These are phyloP conservation scores for Luperina testacea DNA, from an alignment of 2,888 invertebrate species.

Conservation along the genomic window DNA sequence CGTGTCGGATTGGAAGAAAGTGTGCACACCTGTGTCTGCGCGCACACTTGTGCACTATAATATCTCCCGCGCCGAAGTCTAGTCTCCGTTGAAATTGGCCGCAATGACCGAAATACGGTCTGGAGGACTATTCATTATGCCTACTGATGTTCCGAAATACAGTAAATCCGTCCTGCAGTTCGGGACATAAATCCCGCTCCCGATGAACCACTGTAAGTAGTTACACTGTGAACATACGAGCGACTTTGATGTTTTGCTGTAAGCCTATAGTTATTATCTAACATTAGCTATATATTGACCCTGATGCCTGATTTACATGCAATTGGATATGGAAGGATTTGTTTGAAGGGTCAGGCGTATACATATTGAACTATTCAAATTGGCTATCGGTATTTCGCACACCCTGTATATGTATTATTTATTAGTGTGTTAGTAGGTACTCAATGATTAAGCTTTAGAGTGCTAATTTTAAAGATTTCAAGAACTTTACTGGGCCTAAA, in stretches of 20 bases:
- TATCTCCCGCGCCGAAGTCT: neutral
- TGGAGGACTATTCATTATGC: no score
- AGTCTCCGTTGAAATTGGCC: no score
- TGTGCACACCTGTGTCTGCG: neutral
- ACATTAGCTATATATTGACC: conserved; percentile 29
- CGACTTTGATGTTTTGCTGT: conserved; percentile 51
- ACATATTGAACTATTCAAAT: conserved; percentile 37
- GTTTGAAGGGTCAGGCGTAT: conserved; percentile 31
- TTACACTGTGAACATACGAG: conserved; percentile 42
- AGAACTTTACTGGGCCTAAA: neutral
- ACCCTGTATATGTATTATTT: neutral
- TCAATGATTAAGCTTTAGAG: neutral
- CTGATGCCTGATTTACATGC: conserved; percentile 45
- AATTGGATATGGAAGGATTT: conserved; percentile 45
- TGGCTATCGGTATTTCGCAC: conserved; percentile 30
- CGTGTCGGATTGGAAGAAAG: neutral
- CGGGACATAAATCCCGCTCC: neutral
- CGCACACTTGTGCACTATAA: neutral
- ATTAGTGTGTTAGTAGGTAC: neutral
- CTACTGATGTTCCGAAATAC: neutral
- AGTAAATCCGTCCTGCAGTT: neutral
- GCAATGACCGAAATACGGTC: neutral
- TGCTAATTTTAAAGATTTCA: conserved; percentile 5
- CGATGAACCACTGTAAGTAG: neutral
- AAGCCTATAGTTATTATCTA: conserved; percentile 31